These are phyloP conservation scores for Vesta saturnalis DNA, from an alignment of 2,888 invertebrate genomes.

Conservation along the genomic window DNA sequence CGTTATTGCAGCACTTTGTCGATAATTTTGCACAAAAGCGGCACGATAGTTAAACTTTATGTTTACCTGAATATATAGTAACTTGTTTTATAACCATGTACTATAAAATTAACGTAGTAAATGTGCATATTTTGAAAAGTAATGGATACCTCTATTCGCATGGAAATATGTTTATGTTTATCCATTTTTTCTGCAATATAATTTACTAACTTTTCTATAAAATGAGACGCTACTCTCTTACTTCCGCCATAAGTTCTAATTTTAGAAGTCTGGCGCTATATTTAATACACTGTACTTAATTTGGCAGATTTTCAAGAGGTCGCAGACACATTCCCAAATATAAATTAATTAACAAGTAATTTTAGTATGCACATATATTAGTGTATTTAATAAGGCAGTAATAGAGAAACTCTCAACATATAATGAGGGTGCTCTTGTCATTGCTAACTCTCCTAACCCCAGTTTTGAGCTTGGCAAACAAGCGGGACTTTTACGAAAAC, in stretches of 20 bases:
- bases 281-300: background rate
- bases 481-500: background rate
- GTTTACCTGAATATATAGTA: too few relatives aligned
- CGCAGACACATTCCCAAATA: background rate
- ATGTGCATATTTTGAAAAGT: too few relatives aligned
- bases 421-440: background rate
- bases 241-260: background rate
- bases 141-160: too few relatives aligned
- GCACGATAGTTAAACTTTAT: too few relatives aligned
- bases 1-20: too few relatives aligned
- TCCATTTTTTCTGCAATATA: too few relatives aligned
- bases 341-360: constrained; percentile 1
- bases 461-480: background rate
- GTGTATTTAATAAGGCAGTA: background rate
- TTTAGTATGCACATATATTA: background rate
- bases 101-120: too few relatives aligned
- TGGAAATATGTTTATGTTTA: too few relatives aligned
- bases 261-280: background rate
- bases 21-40: too few relatives aligned
- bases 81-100: too few relatives aligned
- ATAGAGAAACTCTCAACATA: background rate
- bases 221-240: too few relatives aligned
- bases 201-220: too few relatives aligned
- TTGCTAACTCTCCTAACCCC: background rate
- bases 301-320: constrained; percentile 12